These are phyloP conservation scores for Cardiocondyla obscurior DNA, from an alignment of 1,140 invertebrate genomes.

Conservation along the genomic window DNA sequence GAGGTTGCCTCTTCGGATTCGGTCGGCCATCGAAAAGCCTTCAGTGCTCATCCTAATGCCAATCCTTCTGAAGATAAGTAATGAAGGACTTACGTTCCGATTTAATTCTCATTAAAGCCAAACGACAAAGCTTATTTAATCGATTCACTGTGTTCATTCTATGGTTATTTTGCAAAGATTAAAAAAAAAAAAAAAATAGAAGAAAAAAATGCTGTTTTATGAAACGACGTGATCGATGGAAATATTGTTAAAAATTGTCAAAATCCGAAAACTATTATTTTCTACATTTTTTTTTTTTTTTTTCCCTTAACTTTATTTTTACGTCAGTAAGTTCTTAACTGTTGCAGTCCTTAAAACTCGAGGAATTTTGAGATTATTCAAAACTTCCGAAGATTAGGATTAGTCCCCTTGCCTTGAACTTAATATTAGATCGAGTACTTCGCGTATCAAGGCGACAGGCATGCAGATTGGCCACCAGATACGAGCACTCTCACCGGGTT, in stretches of 20 bases:
- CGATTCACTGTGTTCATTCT: conserved; percentile 4
- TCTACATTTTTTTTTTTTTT: too few relatives aligned
- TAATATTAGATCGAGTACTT: conserved; percentile 11
- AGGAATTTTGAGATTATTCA: not conserved
- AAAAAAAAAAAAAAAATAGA: not conserved
- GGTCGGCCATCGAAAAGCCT: conserved; percentile 28
- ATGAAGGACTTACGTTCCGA: conserved; percentile 52
- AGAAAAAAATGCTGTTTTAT: not conserved
- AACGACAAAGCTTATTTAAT: conserved; percentile 57
- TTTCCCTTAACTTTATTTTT: not conserved
- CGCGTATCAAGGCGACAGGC: not conserved
- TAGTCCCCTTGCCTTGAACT: conserved; percentile 3
- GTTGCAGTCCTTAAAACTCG: not conserved
- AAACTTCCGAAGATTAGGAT: not conserved
- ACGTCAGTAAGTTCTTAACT: not conserved
- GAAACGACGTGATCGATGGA: not conserved
- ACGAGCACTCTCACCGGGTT: conserved; percentile 16
- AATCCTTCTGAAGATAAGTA: conserved; percentile 36
- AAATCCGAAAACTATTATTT: too few relatives aligned
- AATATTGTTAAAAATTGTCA: too few relatives aligned
- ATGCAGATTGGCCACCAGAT: conserved; percentile 41
- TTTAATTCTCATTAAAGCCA: conserved; percentile 57
- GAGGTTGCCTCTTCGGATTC: not conserved
- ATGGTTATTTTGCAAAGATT: not conserved
- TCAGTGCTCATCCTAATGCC: conserved; percentile 4